phyloP scores from a whole-genome alignment of 2,113 vertebrate genomes.

The Caranx ignobilis region DNA sequence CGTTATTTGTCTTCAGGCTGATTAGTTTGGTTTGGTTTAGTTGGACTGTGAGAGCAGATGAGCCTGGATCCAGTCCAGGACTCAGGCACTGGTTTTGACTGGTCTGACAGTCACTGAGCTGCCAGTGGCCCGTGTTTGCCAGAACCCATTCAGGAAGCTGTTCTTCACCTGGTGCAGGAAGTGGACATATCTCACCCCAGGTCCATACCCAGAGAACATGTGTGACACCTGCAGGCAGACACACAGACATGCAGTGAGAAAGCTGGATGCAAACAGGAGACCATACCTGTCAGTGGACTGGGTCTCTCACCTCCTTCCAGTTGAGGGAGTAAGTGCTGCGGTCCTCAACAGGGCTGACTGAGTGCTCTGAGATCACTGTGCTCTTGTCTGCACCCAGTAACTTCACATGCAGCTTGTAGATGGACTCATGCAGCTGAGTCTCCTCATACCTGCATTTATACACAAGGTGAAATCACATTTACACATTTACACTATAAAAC shows the following conservation, averaged over 20 bases:
- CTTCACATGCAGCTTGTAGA: constrained; percentile 88
- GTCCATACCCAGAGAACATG: constrained; percentile 81
- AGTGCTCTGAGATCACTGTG: constrained; percentile 83
- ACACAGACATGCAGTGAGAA: constrained; percentile 42
- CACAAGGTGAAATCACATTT: too few relatives aligned
- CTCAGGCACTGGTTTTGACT: constrained; percentile 46
- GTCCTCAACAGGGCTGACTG: constrained; percentile 68
- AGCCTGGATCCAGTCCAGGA: too few relatives aligned
- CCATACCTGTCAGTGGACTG: background rate
- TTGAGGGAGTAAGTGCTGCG: constrained; percentile 73
- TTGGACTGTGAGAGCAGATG: too few relatives aligned
- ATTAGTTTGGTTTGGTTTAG: background rate
- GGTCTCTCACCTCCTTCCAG: constrained; percentile 82
- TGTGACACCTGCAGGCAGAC: constrained; percentile 78
- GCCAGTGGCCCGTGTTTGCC: constrained; percentile 80
- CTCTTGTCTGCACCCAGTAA: constrained; percentile 83
- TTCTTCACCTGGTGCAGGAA: constrained; percentile 88
- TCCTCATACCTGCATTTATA: constrained; percentile 86
- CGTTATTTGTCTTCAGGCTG: background rate
- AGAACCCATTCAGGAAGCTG: constrained; percentile 74
- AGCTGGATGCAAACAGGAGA: background rate
- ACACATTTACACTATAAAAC: background rate
- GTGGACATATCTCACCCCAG: constrained; percentile 84
- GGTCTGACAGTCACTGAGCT: constrained; percentile 84
- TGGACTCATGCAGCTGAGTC: constrained; percentile 83